A percentile compares a stretch with the other conserved stretches of the same genome.
Conservation (phyloP, 2,797 vertebrate genomes). For the Euthynnus affinis region DNA sequence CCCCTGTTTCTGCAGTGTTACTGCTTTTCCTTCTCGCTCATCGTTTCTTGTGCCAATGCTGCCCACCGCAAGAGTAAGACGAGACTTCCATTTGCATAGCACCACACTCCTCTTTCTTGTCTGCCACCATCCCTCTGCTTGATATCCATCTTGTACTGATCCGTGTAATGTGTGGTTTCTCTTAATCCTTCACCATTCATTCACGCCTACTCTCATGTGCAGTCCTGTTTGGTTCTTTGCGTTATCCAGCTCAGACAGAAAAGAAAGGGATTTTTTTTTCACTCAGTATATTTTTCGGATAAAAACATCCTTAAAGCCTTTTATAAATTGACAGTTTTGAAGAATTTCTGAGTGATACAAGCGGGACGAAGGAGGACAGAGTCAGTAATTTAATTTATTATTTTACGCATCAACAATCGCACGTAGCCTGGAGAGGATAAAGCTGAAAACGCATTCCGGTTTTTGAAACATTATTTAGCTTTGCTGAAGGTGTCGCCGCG, state of each 20-base stretch:
- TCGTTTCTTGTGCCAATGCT: slow-evolving; percentile 73
- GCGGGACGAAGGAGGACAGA: slow-evolving; percentile 53
- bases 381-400: slow-evolving; percentile 69
- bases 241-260: slow-evolving; percentile 60
- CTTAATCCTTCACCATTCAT: slow-evolving; percentile 71
- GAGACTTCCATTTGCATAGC: slow-evolving; percentile 69
- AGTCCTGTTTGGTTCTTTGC: slow-evolving; percentile 66
- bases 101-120: slow-evolving; percentile 61
- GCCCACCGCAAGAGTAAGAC: slow-evolving; percentile 78
- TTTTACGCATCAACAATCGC: slow-evolving; percentile 82
- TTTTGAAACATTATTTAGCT: slow-evolving; percentile 50
- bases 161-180: slow-evolving; percentile 61
- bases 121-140: slow-evolving; percentile 66
- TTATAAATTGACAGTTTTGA: slow-evolving; percentile 35
- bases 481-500: slow-evolving; percentile 52
- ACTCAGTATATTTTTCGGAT: slow-evolving; percentile 34
- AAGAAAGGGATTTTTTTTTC: background rate
- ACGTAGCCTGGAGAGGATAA: slow-evolving; percentile 67
- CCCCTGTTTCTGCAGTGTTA: slow-evolving; percentile 84
- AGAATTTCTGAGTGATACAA: slow-evolving; percentile 49
- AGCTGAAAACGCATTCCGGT: slow-evolving; percentile 51
- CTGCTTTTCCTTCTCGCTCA: slow-evolving; percentile 71
- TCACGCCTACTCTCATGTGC: slow-evolving; percentile 80
- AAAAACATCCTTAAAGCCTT: slow-evolving; percentile 19
- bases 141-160: slow-evolving; percentile 76